Percentiles rank a stretch among this genome's conserved stretches.
Conservation (phyloP, 2,113 vertebrate species). For the Hydrochoerus hydrochaeris region DNA sequence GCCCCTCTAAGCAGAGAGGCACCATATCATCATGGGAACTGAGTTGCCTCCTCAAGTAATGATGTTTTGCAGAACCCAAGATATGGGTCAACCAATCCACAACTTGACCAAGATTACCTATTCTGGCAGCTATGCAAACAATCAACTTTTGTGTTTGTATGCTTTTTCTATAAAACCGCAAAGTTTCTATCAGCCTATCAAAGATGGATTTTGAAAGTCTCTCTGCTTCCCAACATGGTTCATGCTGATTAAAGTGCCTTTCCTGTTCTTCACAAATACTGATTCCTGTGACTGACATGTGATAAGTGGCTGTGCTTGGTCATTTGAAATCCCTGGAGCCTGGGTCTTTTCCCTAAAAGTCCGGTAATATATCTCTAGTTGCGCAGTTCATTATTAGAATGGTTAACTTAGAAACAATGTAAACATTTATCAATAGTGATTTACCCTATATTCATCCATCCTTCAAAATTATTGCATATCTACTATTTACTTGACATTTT, state of each 20-base stretch:
- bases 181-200: not conserved
- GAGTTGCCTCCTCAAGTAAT: not conserved
- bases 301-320: not conserved
- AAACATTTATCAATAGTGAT: not conserved
- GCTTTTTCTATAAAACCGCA: not conserved
- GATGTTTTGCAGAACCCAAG: not conserved
- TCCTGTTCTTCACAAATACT: not conserved
- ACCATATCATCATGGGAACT: not conserved
- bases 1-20: not conserved
- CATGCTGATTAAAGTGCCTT: not conserved
- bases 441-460: conserved; percentile 14
- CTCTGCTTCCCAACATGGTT: not conserved
- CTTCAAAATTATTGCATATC: not conserved
- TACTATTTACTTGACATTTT: not conserved
- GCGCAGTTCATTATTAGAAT: conserved; percentile 30
- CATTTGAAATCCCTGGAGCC: not conserved
- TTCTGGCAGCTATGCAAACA: not conserved
- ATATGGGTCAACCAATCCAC: not conserved
- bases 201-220: not conserved
- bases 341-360: not conserved
- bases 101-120: not conserved
- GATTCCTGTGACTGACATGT: not conserved
- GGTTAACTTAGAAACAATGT: not conserved
- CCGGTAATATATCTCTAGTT: not conserved
- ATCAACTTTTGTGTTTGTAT: not conserved